These are phyloP conservation scores for Pseudomugil gertrudae DNA, from an alignment of 2,797 vertebrate species.

Conservation along the genomic window DNA sequence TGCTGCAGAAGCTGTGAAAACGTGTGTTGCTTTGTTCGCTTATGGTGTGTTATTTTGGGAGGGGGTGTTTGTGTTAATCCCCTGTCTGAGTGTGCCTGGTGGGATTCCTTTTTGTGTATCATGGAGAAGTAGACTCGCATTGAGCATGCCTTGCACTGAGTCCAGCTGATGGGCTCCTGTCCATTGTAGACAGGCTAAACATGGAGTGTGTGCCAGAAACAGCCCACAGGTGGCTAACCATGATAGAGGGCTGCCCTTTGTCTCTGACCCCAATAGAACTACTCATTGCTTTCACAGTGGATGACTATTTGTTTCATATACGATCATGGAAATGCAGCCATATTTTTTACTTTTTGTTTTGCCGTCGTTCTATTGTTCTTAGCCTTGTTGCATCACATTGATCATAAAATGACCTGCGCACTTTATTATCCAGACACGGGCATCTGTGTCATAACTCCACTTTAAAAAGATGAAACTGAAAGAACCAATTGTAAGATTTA, in stretches of 20 bases:
- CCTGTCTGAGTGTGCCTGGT: constrained; percentile 39
- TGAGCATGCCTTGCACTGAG: constrained; percentile 33
- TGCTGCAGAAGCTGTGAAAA: constrained; percentile 60
- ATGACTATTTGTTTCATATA: constrained; percentile 22
- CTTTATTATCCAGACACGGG: no score
- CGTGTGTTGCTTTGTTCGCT: constrained; percentile 51
- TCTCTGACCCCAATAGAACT: constrained; percentile 41
- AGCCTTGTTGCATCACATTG: not conserved
- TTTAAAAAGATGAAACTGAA: no score
- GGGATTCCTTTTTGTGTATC: constrained; percentile 50
- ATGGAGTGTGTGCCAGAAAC: constrained; percentile 49
- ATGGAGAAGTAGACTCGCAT: constrained; percentile 37
- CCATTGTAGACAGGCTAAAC: constrained; percentile 61
- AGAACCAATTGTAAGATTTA: no score
- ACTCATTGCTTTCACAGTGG: constrained; percentile 36
- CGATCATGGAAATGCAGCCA: constrained; percentile 5
- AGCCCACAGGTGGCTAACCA: constrained; percentile 67
- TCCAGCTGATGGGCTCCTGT: constrained; percentile 70
- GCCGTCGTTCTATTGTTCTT: not conserved
- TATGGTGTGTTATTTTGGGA: constrained; percentile 32
- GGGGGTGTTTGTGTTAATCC: constrained; percentile 41
- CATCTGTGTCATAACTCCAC: no score
- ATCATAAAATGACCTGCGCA: no score
- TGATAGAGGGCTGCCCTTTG: constrained; percentile 71
- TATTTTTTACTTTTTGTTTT: not conserved